Base-by-base conservation (phyloP, 1,140 invertebrate genomes). In the Rhyzopertha dominica region DNA sequence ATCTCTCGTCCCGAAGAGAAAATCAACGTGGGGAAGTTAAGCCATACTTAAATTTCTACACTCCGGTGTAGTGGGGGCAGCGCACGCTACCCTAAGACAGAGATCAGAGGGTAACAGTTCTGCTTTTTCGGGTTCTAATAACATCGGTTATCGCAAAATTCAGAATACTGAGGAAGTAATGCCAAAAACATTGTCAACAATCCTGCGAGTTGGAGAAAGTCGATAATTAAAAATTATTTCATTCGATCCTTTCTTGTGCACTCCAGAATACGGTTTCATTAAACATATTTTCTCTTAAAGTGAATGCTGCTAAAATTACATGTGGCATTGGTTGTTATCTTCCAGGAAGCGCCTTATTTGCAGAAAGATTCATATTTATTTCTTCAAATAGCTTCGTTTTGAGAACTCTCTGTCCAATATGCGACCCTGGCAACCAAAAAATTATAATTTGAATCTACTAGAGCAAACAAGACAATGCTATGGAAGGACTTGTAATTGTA, bases 131-230 rank as follows among this genome's bases (percentile, higher is more conserved):
- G n/a, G n/a, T n/a, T n/a, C n/a, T n/a, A n/a, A n/a, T n/a, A n/a
- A n/a, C n/a, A n/a, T n/a, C n/a, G n/a, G n/a, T n/a, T n/a, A n/a
- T n/a, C n/a, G n/a, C n/a, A n/a, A n/a, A n/a, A n/a, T n/a, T n/a
- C n/a, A n/a, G n/a, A n/a, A n/a, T n/a, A n/a, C n/a, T n/a, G n/a
- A n/a, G n/a, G n/a, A n/a, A n/a, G n/a, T n/a, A n/a, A n/a, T n/a
- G 19, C 40, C 40, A 30, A 51, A 52, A n/a, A 26, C 34, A 59
- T 71, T 72, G 57, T 74, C 68, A 12, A 71, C 53, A 14, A 64
- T 58, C 40, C 59, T 48, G 13, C 57, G 30, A 14, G 59, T 61
- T 51, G 60, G 32, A 13, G 56, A 65, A 5, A 65, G 28, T 7
- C 58, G 18, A 32, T 67, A 66, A 35, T 67, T 69, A 35, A 52